Base-by-base conservation (phyloP, 2,888 invertebrate species). In the Octonoba sinensis region DNA sequence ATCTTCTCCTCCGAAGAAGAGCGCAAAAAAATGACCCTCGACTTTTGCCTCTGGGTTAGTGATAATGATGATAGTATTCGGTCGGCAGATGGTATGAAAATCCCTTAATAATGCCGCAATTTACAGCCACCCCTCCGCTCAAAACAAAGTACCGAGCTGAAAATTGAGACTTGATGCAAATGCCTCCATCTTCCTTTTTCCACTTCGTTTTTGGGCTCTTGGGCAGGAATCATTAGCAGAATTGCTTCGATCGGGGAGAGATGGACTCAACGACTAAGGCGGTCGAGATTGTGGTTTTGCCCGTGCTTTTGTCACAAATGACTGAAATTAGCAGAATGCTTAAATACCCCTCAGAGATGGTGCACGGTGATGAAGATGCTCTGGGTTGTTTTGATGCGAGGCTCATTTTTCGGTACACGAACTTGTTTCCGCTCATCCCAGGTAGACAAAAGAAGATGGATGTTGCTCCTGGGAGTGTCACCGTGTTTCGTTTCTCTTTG, bases 71-170 rank as follows among this genome's bases (percentile, higher is more conserved):
- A 69, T 73, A 73, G 73, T 62, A 60, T 62, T 69, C 46, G 24
- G n/a, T 64, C 62, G 66, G 69, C 79, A 81, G 79, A 81, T 81
- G 79, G 67, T 47, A 60, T 67, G 73, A 60, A 73, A 81, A 74
- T 73, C 79, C 72, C 73, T 81, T 79, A 79, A 81, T 81, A 73
- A 67, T 62, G 54, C 62, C 56, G 56, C 67, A 73, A 73, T 73
- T 69, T 69, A 78, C 67, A 49, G 72, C 67, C 67, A 79, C 73
- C 56, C 56, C 73, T 49, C 60, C 46, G 44, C 67, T 59, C 46
- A 46, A 49, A 12, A 49, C 16, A 46, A 49, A 49, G 47, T 46
- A 16, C 11, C 51, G 65, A 65, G 27, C 66, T 66, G 65, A 72
- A 78, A 78, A 71, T 78, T 71, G 78, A 66, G 71, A 71, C 65